Evolutionary conservation across 1,140 invertebrate genomes (phyloP).

Genomic region (Tribolium madens): DNA sequence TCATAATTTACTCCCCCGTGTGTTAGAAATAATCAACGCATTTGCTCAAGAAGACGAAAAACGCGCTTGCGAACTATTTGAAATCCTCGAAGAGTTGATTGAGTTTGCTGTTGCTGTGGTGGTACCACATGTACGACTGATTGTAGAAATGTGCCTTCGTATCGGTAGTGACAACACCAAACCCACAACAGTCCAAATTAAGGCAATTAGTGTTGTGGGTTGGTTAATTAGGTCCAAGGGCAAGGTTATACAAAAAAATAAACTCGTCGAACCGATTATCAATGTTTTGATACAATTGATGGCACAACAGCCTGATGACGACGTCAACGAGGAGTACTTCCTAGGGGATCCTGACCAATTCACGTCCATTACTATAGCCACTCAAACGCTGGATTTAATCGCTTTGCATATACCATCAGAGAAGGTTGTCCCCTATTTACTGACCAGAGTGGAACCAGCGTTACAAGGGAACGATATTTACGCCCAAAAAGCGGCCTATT

Average conservation of each 20-base stretch:
- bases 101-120: constrained; percentile 76
- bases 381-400: constrained; percentile 81
- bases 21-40: constrained; percentile 72
- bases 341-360: constrained; percentile 71
- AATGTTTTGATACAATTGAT: constrained; percentile 77
- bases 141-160: constrained; percentile 77
- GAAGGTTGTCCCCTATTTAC: constrained; percentile 78
- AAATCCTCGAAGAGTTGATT: constrained; percentile 79
- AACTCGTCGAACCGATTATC: constrained; percentile 79
- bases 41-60: constrained; percentile 71
- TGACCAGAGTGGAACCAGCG: constrained; percentile 72
- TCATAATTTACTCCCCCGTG: constrained; percentile 73
- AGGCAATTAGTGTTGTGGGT: constrained; percentile 76
- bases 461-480: constrained; percentile 71
- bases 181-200: constrained; percentile 73
- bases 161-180: constrained; percentile 71
- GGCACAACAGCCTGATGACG: constrained; percentile 71
- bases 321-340: constrained; percentile 75
- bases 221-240: constrained; percentile 77
- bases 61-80: constrained; percentile 74
- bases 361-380: constrained; percentile 75
- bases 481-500: constrained; percentile 77
- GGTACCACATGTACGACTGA: constrained; percentile 73
- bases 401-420: constrained; percentile 83
- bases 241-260: constrained; percentile 80